Percentiles rank a stretch among this genome's conserved stretches.
Evolutionary conservation across 2,113 vertebrate genomes (phyloP).

Genomic region (Terrapene triunguis): DNA sequence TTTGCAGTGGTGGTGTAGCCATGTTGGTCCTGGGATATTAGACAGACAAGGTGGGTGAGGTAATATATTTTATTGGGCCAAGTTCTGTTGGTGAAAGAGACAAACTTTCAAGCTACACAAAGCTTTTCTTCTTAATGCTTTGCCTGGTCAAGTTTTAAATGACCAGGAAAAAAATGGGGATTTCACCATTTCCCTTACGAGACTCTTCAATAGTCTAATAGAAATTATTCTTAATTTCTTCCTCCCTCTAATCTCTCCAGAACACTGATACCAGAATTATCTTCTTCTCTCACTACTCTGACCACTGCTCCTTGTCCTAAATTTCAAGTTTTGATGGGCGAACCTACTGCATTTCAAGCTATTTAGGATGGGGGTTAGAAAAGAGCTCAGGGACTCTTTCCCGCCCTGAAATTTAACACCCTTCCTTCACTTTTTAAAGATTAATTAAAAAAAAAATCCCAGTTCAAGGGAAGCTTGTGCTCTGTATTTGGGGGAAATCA

Average conservation of each 20-base stretch:
- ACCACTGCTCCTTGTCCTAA: neutral
- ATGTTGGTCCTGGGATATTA: neutral
- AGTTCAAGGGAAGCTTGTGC: neutral
- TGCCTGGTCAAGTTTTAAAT: neutral
- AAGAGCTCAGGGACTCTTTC: neutral
- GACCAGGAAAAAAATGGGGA: neutral
- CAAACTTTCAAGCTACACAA: neutral
- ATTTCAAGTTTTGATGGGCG: neutral
- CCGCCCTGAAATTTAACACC: neutral
- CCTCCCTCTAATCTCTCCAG: neutral
- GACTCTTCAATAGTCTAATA: neutral
- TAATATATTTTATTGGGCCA: neutral
- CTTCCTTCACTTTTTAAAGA: neutral
- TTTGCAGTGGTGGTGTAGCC: neutral
- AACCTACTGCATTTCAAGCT: accelerated
- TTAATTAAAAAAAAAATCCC: no score
- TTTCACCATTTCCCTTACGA: neutral
- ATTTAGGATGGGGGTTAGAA: neutral
- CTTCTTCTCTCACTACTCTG: neutral
- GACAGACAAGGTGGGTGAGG: neutral
- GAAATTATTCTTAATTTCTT: neutral
- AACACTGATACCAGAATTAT: neutral
- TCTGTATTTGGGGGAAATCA: neutral
- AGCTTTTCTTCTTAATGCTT: neutral
- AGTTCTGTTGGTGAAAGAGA: neutral